These are phyloP conservation scores for Trichonephila clavipes DNA, from an alignment of 1,140 invertebrate genomes.

Conservation along the genomic window DNA sequence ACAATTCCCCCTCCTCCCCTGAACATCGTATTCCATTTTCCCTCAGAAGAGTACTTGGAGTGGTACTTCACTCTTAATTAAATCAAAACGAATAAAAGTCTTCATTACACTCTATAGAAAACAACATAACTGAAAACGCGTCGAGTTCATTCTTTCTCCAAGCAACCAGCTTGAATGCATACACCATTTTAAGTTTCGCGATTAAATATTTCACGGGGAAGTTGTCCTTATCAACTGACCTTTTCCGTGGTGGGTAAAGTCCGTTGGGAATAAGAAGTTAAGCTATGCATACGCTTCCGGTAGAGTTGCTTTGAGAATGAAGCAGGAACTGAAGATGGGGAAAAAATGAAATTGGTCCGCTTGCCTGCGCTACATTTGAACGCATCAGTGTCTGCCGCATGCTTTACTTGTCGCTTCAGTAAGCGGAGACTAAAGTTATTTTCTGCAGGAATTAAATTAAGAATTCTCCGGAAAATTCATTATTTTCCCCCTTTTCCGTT, in stretches of 20 bases:
- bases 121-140: neutral
- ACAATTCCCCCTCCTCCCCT: too few species aligned
- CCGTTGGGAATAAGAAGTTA: constrained; percentile 4
- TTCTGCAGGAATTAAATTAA: constrained; percentile 51
- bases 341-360: constrained; percentile 34
- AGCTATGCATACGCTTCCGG: constrained; percentile 44
- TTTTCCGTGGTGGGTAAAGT: neutral
- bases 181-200: neutral
- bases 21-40: too few species aligned
- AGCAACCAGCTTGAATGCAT: neutral
- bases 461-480: constrained; percentile 56
- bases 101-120: neutral
- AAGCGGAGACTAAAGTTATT: constrained; percentile 49
- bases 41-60: too few species aligned
- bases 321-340: neutral
- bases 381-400: constrained; percentile 11
- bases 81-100: too few species aligned
- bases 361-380: constrained; percentile 15
- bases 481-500: neutral
- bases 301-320: neutral
- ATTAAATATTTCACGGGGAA: constrained; percentile 16
- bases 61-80: too few species aligned
- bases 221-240: constrained; percentile 5
- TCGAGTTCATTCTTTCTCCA: neutral
- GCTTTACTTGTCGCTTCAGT: constrained; percentile 37